phyloP scores from a whole-genome alignment of 1,140 invertebrate species.

The Plectrocnemia conspersa region DNA sequence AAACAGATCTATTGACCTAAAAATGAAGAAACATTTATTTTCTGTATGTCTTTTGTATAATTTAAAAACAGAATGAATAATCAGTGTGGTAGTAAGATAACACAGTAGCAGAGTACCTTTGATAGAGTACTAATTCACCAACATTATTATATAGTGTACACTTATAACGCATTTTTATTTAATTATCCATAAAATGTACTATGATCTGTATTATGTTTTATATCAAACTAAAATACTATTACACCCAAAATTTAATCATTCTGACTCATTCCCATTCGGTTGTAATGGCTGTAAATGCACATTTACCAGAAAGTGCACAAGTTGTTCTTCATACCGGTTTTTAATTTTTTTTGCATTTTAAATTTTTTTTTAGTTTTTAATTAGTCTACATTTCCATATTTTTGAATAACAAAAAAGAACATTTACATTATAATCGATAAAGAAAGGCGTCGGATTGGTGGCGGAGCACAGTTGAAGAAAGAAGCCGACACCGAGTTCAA shows the following conservation, averaged over 20 bases:
- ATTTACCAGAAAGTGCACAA: constrained; percentile 8
- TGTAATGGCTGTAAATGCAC: constrained; percentile 19
- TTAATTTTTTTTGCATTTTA: constrained; percentile 26
- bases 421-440: constrained; percentile 34
- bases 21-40: constrained; percentile 70
- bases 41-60: constrained; percentile 57
- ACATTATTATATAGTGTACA: constrained; percentile 41
- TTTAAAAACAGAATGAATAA: constrained; percentile 54
- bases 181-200: constrained; percentile 29
- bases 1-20: constrained; percentile 59
- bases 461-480: constrained; percentile 2
- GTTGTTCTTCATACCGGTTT: constrained; percentile 32
- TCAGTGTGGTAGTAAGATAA: constrained; percentile 45
- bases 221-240: constrained; percentile 34
- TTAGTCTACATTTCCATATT: constrained; percentile 42
- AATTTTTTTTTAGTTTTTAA: constrained; percentile 39
- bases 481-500: constrained; percentile 3
- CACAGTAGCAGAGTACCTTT: constrained; percentile 47
- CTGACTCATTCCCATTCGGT: constrained; percentile 16
- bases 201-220: constrained; percentile 30
- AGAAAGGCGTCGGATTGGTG: constrained; percentile 29
- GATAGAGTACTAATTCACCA: constrained; percentile 49
- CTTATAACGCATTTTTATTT: constrained; percentile 23
- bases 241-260: constrained; percentile 26
- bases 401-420: constrained; percentile 36